Conservation (phyloP, 1,140 invertebrate species). For the Oreohelix idahoensis region DNA sequence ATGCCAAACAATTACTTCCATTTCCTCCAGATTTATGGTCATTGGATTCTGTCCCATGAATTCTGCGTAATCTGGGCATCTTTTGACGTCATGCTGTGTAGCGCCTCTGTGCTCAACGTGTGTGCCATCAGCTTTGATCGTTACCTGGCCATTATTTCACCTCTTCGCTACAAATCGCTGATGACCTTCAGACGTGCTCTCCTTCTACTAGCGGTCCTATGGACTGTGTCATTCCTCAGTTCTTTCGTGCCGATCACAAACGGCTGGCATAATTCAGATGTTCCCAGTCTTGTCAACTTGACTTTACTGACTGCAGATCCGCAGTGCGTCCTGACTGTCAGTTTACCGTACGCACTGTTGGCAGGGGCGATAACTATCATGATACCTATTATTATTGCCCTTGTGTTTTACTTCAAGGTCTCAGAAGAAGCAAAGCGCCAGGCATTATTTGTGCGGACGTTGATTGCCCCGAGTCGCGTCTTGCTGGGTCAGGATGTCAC, state of each 20-base stretch:
- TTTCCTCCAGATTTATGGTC: conserved; percentile 71
- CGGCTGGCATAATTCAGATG: conserved; percentile 81
- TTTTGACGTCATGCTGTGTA: conserved; percentile 98
- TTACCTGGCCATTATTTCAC: conserved; percentile 98
- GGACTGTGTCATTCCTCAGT: conserved; percentile 93
- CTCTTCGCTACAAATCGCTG: conserved; percentile 95
- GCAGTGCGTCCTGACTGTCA: conserved; percentile 63
- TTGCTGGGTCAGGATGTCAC: conserved; percentile 61
- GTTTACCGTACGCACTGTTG: conserved; percentile 55
- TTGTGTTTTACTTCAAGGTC: conserved; percentile 63
- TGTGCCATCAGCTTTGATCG: conserved; percentile 97
- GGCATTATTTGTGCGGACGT: conserved; percentile 58
- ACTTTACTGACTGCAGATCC: conserved; percentile 54
- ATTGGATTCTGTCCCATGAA: conserved; percentile 94
- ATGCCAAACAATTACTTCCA: too few relatives aligned
- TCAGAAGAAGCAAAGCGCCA: conserved; percentile 67
- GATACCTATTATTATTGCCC: conserved; percentile 63
- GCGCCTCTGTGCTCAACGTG: conserved; percentile 96
- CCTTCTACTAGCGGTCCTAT: conserved; percentile 94
- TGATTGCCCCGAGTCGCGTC: conserved; percentile 60
- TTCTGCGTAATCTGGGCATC: conserved; percentile 99
- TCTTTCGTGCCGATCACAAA: conserved; percentile 96
- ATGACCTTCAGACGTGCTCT: conserved; percentile 85
- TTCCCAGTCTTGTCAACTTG: conserved; percentile 59
- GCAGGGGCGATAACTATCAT: conserved; percentile 62